These are phyloP conservation scores for Muntiacus reevesi DNA, from an alignment of 2,113 vertebrate genomes.

Conservation along the genomic window DNA sequence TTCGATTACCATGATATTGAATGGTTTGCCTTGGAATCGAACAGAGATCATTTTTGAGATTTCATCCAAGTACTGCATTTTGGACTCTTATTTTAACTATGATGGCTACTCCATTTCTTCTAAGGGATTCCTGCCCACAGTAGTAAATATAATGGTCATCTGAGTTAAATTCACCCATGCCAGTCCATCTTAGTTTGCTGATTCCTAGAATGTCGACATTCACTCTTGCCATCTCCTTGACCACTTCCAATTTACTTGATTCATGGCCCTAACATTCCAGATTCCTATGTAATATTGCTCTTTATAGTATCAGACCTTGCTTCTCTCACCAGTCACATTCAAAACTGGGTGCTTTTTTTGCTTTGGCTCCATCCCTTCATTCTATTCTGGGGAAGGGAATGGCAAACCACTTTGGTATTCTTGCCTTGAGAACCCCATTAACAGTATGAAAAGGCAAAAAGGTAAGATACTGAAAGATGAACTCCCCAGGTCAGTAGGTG, in stretches of 20 bases:
- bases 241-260: not conserved
- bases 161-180: not conserved
- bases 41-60: not conserved
- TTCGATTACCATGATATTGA: not conserved
- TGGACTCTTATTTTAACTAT: not conserved
- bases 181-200: not conserved
- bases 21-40: not conserved
- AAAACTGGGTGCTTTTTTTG: not conserved
- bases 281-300: not conserved
- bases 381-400: not conserved
- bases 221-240: not conserved
- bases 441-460: not conserved
- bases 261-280: not conserved
- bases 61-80: not conserved
- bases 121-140: not conserved
- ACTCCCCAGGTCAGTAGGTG: not conserved
- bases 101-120: not conserved
- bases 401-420: not conserved
- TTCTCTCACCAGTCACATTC: not conserved
- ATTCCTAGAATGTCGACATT: not conserved
- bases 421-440: not conserved
- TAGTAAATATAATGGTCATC: not conserved
- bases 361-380: not conserved
- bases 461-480: not conserved
- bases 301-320: accelerated